Evolutionary conservation across 2,113 vertebrate species (phyloP), one percentile per base, ranked within the genome.

Genomic region (Equus quagga): DNA sequence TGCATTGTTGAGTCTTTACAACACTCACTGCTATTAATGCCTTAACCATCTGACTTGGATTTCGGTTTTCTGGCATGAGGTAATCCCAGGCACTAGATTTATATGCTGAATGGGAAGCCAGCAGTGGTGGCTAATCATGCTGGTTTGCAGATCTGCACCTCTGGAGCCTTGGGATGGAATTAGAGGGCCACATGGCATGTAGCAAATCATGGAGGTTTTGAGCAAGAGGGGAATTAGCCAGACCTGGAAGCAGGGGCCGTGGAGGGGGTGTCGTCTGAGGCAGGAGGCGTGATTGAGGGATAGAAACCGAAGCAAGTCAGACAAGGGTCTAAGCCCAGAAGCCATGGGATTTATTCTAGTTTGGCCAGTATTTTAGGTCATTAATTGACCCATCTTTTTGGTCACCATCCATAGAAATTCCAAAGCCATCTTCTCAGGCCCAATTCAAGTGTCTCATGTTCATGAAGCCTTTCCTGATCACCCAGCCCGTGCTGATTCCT

Each of bases 21-120:
- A 97, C 41, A 97, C 98, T 98, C n/a, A 83, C 97, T 98, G 98
- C 98, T 97, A 96, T 98, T 98, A 98, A 98, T 98, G 98, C 98
- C 97, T 98, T 98, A 96, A 46, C 98, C 98, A 97, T 98, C 98
- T 98, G 98, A 98, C 92, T 95, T 96, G 33, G 94, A 69, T 98
- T 98, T 98, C 98, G 5, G 90, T 95, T 98, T 98, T 98, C 97
- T 98, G 98, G 98, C 90, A 56, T 96, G 98, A 98, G 95, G 98
- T 98, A 89, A 98, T 97, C 3, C 0, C 82, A 98, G 96, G 97
- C 98, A 83, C 90, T 21, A 72, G 97, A 97, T 98, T 98, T 97
- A 97, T 97, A 90, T 0, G 9, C 54, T 46, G 76, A 90, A 46
- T 0, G 0, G 97, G 98, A 98, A 97, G 95, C 89, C 96, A 97